Evolutionary conservation across 2,113 vertebrate species (phyloP).

Genomic region (Carollia perspicillata): DNA sequence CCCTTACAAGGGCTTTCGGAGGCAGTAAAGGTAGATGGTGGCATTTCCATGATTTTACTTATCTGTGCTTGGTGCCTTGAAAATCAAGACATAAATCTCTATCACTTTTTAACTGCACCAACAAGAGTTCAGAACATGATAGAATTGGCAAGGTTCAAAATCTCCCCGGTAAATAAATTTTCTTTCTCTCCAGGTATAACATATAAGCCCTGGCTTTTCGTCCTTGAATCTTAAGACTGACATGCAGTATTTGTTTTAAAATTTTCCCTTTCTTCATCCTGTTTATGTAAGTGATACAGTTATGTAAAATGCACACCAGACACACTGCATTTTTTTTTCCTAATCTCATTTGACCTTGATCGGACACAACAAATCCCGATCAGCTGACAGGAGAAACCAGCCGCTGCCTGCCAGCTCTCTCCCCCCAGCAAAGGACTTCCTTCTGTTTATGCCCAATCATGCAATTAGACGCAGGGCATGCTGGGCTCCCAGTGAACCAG

Average conservation of each 20-base stretch:
- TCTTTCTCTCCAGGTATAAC: not conserved
- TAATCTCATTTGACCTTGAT: constrained; percentile 67
- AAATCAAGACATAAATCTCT: not conserved
- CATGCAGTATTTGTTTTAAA: not conserved
- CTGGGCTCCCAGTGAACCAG: constrained; percentile 6
- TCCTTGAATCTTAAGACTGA: constrained; percentile 3
- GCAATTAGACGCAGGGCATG: constrained; percentile 23
- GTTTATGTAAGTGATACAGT: not conserved
- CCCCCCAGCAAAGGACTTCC: not conserved
- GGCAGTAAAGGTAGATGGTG: not conserved
- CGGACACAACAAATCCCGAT: constrained; percentile 48
- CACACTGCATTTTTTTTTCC: constrained; percentile 43
- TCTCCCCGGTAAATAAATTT: not conserved
- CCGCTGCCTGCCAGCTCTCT: not conserved
- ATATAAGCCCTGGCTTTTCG: not conserved
- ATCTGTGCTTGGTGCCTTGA: not conserved
- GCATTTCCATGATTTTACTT: not conserved
- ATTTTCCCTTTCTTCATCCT: not conserved
- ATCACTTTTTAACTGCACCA: not conserved
- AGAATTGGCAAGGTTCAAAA: not conserved
- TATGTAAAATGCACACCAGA: not conserved
- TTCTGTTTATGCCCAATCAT: constrained; percentile 48
- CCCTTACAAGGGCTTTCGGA: not conserved
- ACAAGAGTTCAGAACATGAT: not conserved
- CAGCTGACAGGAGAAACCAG: constrained; percentile 62